Evolutionary conservation across 2,888 invertebrate genomes (phyloP).

Genomic region (Oligia strigilis): DNA sequence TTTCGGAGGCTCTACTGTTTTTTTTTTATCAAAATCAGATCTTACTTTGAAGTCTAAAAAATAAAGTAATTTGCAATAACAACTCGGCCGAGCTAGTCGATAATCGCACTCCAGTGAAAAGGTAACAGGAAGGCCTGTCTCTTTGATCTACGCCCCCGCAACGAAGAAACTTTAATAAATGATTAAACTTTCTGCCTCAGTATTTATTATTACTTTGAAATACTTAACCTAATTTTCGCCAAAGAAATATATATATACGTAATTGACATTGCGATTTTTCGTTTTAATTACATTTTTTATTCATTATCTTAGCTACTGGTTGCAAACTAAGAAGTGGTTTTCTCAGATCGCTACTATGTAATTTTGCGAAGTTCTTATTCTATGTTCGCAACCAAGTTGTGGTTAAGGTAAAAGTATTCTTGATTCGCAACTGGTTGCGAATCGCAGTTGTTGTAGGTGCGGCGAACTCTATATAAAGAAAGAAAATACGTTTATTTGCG

Average conservation of each 20-base stretch:
- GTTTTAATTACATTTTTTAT: too few species aligned
- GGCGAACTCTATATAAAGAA: not conserved
- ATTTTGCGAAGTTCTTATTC: too few species aligned
- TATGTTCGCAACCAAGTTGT: too few species aligned
- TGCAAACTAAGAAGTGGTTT: too few species aligned
- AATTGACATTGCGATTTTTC: too few species aligned
- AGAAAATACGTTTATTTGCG: too few species aligned
- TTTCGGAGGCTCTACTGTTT: too few species aligned
- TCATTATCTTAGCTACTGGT: too few species aligned
- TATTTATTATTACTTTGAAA: conserved; percentile 74
- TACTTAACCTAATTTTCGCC: conserved; percentile 70
- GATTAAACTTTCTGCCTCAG: conserved; percentile 76
- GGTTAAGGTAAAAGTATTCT: too few species aligned
- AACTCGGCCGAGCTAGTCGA: conserved; percentile 38
- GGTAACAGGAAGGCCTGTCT: conserved; percentile 42
- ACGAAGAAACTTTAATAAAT: conserved; percentile 77
- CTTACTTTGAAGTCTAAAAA: not conserved
- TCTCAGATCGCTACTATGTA: too few species aligned
- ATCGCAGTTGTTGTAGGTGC: not conserved
- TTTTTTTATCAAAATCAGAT: not conserved
- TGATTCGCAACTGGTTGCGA: too few species aligned
- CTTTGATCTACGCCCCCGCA: conserved; percentile 67
- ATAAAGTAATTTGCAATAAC: conserved; percentile 28
- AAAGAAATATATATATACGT: conserved; percentile 54
- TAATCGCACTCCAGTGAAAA: conserved; percentile 49